These are phyloP conservation scores for Lerema accius DNA, from an alignment of 1,140 invertebrate genomes.

Conservation along the genomic window DNA sequence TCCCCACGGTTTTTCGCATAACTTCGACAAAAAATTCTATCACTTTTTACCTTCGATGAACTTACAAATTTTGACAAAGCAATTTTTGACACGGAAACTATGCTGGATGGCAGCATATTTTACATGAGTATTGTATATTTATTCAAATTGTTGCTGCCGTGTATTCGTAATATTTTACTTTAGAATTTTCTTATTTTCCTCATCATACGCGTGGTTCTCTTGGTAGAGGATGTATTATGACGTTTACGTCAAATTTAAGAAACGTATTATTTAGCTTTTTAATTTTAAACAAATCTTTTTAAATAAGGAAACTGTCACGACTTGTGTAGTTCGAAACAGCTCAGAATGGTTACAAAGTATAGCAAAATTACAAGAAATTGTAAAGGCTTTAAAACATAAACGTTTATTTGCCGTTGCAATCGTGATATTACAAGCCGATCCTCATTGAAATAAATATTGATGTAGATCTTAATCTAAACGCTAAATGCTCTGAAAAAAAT, in stretches of 20 bases:
- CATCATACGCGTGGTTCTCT: neutral
- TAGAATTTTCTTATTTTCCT: constrained; percentile 27
- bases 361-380: no score
- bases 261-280: neutral
- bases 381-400: no score
- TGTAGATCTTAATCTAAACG: no score
- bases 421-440: no score
- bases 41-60: constrained; percentile 32
- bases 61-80: constrained; percentile 40
- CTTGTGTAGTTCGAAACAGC: no score
- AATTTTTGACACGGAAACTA: constrained; percentile 40
- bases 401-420: no score
- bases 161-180: constrained; percentile 26
- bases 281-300: neutral
- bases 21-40: constrained; percentile 36
- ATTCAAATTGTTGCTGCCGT: constrained; percentile 24
- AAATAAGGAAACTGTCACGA: neutral
- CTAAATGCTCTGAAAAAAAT: no score
- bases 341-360: no score
- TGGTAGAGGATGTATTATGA: constrained; percentile 11
- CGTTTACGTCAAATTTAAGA: constrained; percentile 3
- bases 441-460: no score
- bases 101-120: constrained; percentile 39
- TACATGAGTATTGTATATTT: constrained; percentile 29
- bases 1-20: constrained; percentile 48